Evolutionary conservation across 2,888 invertebrate species (phyloP), one percentile per base, ranked within the genome.

Genomic region (Hydrotaea cyrtoneurina): DNA sequence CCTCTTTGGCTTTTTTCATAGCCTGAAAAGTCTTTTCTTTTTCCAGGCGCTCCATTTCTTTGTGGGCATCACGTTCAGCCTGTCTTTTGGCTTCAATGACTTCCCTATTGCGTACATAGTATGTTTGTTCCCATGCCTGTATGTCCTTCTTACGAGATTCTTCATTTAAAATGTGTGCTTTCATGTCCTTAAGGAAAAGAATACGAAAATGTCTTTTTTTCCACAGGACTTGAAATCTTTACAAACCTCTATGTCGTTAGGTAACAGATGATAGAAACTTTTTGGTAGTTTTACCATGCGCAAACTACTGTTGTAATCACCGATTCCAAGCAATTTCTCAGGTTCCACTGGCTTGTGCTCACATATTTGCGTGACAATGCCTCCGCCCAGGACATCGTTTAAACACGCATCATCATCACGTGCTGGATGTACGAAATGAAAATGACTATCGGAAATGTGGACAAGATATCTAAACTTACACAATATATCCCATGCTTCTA

Each of bases 401-500:
- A 96, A 94, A 86, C 94, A 94, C 87, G 97, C 95, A 86, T 90
- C 90, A 80, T 92, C 92, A 72, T 91, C 92, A 1, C 92, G 90
- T n/a, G 91, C 92, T 92, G 15, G 17, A 79, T 85, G 73, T 11
- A 73, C n/a, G 19, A 2, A 21, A n/a, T 7, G 1, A 64, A 39
- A 64, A 39, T 19, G 11, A n/a, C n/a, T 21, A 21, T 73, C 66
- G 13, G 17, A 19, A 57, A 23, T 7, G 39, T 31, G 1, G n/a
- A 71, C 36, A 11, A 4, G 21, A 71, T 46, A 11, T 17, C 13
- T 21, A 39, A 39, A 39, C 39, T 39, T 10, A 92, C 92, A 88
- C 57, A 96, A 91, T 79, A 97, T 92, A 92, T 97, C 96, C 97
- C 97, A 98, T 13, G 95, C 94, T 92, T 97, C 97, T 15, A 97